Percentiles rank a stretch among this genome's conserved stretches.
phyloP scores from a whole-genome alignment of 1,140 invertebrate species.

The Macrotrachela quadricornifera region DNA sequence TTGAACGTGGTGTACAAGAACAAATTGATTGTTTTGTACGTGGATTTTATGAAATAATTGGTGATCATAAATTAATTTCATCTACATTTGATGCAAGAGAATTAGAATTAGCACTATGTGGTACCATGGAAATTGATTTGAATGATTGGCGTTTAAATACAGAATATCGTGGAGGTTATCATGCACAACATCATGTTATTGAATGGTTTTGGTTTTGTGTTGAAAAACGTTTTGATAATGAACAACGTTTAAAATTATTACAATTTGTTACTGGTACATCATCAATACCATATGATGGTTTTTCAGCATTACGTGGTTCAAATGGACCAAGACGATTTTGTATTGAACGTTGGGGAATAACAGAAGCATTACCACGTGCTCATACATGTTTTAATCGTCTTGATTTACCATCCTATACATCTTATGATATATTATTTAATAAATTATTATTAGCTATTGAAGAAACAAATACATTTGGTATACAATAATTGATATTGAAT shows the following conservation, averaged over 20 bases:
- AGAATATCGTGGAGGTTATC: conserved; percentile 61
- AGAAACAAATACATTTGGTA: conserved; percentile 76
- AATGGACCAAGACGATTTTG: conserved; percentile 87
- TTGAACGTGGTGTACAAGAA: conserved; percentile 74
- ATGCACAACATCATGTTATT: conserved; percentile 35
- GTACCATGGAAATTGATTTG: conserved; percentile 83
- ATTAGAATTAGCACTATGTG: conserved; percentile 78
- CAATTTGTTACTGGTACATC: conserved; percentile 87
- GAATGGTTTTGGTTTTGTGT: conserved; percentile 87
- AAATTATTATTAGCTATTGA: conserved; percentile 81
- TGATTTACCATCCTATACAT: conserved; percentile 80
- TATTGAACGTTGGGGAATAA: conserved; percentile 90
- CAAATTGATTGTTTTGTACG: conserved; percentile 77
- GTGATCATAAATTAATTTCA: conserved; percentile 11
- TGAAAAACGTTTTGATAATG: conserved; percentile 71
- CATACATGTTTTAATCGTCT: conserved; percentile 93
- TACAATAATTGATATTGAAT: not conserved
- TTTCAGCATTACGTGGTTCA: conserved; percentile 71
- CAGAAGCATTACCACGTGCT: conserved; percentile 74
- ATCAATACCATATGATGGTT: conserved; percentile 87
- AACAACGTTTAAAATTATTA: conserved; percentile 52
- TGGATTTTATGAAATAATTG: conserved; percentile 69
- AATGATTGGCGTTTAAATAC: conserved; percentile 81
- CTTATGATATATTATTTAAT: conserved; percentile 70
- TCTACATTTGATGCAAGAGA: conserved; percentile 79